These are phyloP conservation scores for Chelonia mydas DNA, from an alignment of 2,797 vertebrate genomes.

Conservation along the genomic window DNA sequence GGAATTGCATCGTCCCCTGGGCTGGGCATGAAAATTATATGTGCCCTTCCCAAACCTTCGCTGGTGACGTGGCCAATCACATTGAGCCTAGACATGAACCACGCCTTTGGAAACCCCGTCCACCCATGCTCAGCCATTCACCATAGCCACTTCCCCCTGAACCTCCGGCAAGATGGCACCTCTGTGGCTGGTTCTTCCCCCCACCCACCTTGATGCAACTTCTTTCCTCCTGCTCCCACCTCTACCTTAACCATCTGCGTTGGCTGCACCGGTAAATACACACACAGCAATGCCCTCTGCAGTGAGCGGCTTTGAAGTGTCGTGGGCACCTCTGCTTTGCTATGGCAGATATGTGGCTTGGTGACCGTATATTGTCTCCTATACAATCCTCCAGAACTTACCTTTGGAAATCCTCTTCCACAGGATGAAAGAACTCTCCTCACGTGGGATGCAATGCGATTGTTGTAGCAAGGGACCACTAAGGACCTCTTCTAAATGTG, in stretches of 20 bases:
- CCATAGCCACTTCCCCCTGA: not conserved
- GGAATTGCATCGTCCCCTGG: not conserved
- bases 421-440: not conserved
- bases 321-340: not conserved
- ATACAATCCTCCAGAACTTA: not conserved
- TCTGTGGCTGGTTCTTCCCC: not conserved
- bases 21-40: not conserved
- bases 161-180: not conserved
- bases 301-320: not conserved
- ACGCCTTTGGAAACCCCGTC: not conserved
- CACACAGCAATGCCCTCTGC: not conserved
- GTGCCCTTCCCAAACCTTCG: not conserved
- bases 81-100: not conserved
- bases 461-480: not conserved
- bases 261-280: not conserved
- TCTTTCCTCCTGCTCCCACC: not conserved
- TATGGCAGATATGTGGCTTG: not conserved
- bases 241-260: not conserved
- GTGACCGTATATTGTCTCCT: not conserved
- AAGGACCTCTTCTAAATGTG: not conserved
- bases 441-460: not conserved
- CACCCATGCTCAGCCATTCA: not conserved
- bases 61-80: not conserved
- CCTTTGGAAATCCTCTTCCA: not conserved
- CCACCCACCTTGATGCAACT: not conserved